Evolutionary conservation across 1,140 invertebrate species (phyloP), one percentile per base, ranked within the genome.

Genomic region (Pseudomyrmex cubaensis): DNA sequence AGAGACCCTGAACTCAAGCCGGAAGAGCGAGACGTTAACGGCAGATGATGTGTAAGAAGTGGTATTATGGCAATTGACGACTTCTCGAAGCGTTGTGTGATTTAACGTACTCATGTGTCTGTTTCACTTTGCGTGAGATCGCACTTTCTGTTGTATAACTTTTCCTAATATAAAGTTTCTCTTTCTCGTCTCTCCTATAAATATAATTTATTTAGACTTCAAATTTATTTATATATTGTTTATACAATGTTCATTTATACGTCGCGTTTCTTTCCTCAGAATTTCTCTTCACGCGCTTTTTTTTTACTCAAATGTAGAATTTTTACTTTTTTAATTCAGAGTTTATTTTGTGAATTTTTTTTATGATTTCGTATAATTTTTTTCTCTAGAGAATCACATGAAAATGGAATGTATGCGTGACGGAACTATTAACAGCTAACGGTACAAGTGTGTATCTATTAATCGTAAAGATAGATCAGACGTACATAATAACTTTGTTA

Each of bases 21-120:
- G 76, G 76, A 80, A 80, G 66, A 66, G 76, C 54, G 48, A 80
- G 44, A 80, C n/a, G 25, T 77, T 59, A 35, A 69, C 63, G 76
- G 67, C 54, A 70, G 54, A 80, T 59, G 76, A 72, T 59, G 54
- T 44, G 76, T 59, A 70, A 80, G 66, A 35, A 72, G 63, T 46
- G 15, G 50, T 56, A 69, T 77, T 77, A 80, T 56, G 44, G 22
- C 66, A 80, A 80, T 20, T 57, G 64, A 78, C 20, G 54, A 59
- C 66, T 78, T 72, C 44, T 46, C 59, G 7, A 72, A 59, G 54
- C 25, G 56, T 72, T 59, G 44, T 69, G 50, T 20, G n/a, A 72
- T 72, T 59, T 80, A 77, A 78, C 20, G 56, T 72, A 35, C 35
- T 35, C n/a, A 59, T 61, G 59, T 72, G 70, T 70, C 12, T 25